Conservation (phyloP, 1,140 invertebrate genomes). For the Pseudomyrmex concolor region DNA sequence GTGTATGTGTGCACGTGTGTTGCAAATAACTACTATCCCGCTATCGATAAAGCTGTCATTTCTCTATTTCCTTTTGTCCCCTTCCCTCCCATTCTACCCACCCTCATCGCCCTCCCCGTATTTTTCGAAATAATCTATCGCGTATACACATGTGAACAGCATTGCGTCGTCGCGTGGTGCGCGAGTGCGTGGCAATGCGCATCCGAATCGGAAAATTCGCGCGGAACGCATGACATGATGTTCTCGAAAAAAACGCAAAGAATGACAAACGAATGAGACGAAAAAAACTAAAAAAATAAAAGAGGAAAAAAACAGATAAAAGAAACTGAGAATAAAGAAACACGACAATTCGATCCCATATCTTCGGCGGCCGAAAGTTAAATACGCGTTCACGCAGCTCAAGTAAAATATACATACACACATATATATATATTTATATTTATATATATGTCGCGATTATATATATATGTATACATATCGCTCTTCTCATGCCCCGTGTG, state of each 20-base stretch:
- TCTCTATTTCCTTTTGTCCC: slow-evolving; percentile 57
- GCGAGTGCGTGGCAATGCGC: slow-evolving; percentile 25
- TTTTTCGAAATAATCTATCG: slow-evolving; percentile 71
- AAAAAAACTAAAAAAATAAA: not conserved
- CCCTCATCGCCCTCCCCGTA: not conserved
- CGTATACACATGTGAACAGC: slow-evolving; percentile 79
- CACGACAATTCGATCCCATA: slow-evolving; percentile 10
- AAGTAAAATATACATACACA: slow-evolving; percentile 44
- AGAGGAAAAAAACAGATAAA: slow-evolving; percentile 14
- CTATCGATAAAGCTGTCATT: slow-evolving; percentile 76
- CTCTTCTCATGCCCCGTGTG: slow-evolving; percentile 4
- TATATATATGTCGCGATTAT: slow-evolving; percentile 31
- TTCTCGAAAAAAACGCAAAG: slow-evolving; percentile 20
- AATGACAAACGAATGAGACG: not conserved
- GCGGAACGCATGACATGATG: slow-evolving; percentile 45
- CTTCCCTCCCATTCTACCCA: not conserved
- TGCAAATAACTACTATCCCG: slow-evolving; percentile 76
- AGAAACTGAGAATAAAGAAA: slow-evolving; percentile 16
- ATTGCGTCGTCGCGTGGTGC: slow-evolving; percentile 25
- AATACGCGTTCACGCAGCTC: slow-evolving; percentile 31
- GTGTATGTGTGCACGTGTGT: slow-evolving; percentile 70
- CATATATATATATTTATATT: not conserved
- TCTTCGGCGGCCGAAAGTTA: slow-evolving; percentile 27
- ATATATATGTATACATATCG: slow-evolving; percentile 42
- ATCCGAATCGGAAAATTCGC: slow-evolving; percentile 7